Evolutionary conservation across 1,140 invertebrate genomes (phyloP).

Genomic region (Drosophila leontia): DNA sequence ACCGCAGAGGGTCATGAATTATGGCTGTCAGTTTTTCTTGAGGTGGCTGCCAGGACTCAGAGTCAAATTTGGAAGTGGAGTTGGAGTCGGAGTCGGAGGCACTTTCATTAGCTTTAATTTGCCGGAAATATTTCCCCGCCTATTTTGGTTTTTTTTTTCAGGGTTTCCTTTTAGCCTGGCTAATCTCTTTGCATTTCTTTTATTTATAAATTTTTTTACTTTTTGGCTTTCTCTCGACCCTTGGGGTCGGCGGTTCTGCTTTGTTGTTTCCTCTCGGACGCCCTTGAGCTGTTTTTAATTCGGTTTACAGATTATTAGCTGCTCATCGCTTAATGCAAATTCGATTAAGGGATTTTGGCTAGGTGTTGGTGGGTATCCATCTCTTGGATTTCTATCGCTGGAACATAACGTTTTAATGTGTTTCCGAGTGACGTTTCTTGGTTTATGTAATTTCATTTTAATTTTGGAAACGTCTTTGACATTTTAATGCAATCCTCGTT

Average conservation of each 20-base stretch:
- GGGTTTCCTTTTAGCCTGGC: slow-evolving; percentile 2
- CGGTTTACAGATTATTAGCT: slow-evolving; percentile 83
- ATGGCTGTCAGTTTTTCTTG: slow-evolving; percentile 79
- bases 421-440: slow-evolving; percentile 30
- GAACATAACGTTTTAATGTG: slow-evolving; percentile 10
- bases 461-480: slow-evolving; percentile 45
- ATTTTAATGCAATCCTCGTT: slow-evolving; percentile 55
- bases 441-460: slow-evolving; percentile 72
- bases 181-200: slow-evolving; percentile 39
- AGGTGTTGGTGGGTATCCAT: slow-evolving; percentile 46
- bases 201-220: slow-evolving; percentile 5
- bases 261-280: slow-evolving; percentile 64
- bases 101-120: slow-evolving; percentile 85
- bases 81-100: slow-evolving; percentile 23
- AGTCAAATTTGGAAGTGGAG: background rate
- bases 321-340: slow-evolving; percentile 77
- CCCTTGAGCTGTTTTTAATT: slow-evolving; percentile 72
- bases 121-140: slow-evolving; percentile 77
- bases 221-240: slow-evolving; percentile 21
- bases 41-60: slow-evolving; percentile 44
- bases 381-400: slow-evolving; percentile 14
- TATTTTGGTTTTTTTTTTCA: background rate
- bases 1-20: slow-evolving; percentile 69
- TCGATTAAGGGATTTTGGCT: slow-evolving; percentile 59
- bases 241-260: slow-evolving; percentile 48